These are phyloP conservation scores for Eunapius fragilis DNA, from an alignment of 37 sponge, comb jelly and placozoan species.

Conservation along the genomic window DNA sequence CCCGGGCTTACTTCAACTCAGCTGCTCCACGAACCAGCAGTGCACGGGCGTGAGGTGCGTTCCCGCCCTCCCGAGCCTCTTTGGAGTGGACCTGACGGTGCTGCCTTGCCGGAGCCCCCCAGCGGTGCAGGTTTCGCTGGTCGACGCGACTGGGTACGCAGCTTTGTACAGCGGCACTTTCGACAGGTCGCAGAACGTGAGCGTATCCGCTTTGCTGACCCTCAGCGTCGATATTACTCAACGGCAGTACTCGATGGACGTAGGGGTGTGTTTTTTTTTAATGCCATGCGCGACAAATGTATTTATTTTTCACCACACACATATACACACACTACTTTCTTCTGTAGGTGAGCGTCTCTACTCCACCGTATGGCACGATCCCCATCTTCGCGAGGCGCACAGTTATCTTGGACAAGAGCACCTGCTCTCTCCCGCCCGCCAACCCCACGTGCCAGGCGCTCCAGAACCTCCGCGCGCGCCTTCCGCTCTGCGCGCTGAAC, in stretches of 20 bases:
- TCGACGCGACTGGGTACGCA: not conserved
- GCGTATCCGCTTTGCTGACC: not conserved
- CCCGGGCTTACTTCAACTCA: not conserved
- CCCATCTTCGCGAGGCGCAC: slow-evolving; percentile 16
- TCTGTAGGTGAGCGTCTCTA: not conserved
- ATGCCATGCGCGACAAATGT: too few species aligned
- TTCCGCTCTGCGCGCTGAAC: not conserved
- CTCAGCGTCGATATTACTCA: not conserved
- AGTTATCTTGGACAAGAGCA: slow-evolving; percentile 42
- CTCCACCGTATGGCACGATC: not conserved
- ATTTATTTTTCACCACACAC: not conserved
- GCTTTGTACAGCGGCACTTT: not conserved
- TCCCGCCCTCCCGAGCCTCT: not conserved
- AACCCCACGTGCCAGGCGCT: not conserved
- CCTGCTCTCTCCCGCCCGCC: slow-evolving; percentile 9
- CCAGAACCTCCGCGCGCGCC: not conserved
- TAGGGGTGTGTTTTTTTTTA: slow-evolving; percentile 11
- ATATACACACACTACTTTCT: too few species aligned
- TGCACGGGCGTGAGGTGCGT: slow-evolving; percentile 37
- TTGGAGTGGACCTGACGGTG: slow-evolving; percentile 15
- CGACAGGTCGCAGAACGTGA: not conserved
- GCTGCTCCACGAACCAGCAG: slow-evolving; percentile 14
- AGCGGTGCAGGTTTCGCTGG: slow-evolving; percentile 15
- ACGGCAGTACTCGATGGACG: slow-evolving; percentile 35
- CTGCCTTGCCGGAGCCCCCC: slow-evolving; percentile 12